Evolutionary conservation across 1,140 invertebrate genomes (phyloP).

Genomic region (Hestina assimilis): DNA sequence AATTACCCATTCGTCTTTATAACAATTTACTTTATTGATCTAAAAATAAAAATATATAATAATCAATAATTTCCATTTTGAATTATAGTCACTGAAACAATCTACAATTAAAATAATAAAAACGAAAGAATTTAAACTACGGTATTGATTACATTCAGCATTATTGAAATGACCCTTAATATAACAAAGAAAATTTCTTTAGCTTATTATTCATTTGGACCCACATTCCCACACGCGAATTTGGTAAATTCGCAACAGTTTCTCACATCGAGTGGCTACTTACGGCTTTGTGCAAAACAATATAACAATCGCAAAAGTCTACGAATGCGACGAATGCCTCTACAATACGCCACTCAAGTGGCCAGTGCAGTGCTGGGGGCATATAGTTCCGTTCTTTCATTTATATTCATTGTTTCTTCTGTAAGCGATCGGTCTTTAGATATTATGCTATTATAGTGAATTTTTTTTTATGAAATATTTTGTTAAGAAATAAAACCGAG

Average conservation of each 20-base stretch:
- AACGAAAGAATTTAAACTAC: too few species aligned
- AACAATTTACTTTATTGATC: too few species aligned
- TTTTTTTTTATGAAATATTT: too few species aligned
- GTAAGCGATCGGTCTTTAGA: slow-evolving; percentile 42
- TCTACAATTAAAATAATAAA: too few species aligned
- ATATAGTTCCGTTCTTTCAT: slow-evolving; percentile 33
- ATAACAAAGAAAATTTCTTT: slow-evolving; percentile 7
- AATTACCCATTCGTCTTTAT: too few species aligned
- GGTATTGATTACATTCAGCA: slow-evolving; percentile 14
- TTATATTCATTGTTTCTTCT: slow-evolving; percentile 47
- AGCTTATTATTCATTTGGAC: slow-evolving; percentile 26
- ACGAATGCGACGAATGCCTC: slow-evolving; percentile 51
- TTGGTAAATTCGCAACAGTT: slow-evolving; percentile 57
- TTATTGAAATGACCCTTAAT: slow-evolving; percentile 9
- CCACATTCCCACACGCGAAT: slow-evolving; percentile 65
- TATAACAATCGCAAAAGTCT: slow-evolving; percentile 56
- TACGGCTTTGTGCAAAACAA: slow-evolving; percentile 64
- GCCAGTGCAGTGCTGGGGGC: slow-evolving; percentile 47
- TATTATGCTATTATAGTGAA: neutral
- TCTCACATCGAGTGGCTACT: slow-evolving; percentile 73
- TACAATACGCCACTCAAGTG: slow-evolving; percentile 46
- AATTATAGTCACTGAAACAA: too few species aligned
- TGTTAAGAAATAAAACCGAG: too few species aligned
- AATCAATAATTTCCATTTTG: too few species aligned
- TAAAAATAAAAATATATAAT: too few species aligned